Evolutionary conservation across 2,113 vertebrate species (phyloP), one percentile per base, ranked within the genome.

Genomic region (Terrapene triunguis): DNA sequence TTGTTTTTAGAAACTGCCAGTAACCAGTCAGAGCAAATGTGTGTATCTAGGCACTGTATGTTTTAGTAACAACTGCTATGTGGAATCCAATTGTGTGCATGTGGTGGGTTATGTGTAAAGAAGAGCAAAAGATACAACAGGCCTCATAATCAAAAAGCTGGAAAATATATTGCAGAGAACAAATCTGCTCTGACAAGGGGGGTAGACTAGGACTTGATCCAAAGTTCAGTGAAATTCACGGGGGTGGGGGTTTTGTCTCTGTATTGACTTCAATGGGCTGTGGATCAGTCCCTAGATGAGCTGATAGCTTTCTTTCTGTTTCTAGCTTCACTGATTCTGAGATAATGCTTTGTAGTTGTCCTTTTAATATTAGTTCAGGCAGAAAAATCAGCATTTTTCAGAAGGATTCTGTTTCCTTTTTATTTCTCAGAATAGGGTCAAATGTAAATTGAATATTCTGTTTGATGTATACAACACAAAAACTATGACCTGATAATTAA

Each of bases 391-490:
- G 48, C 21, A 76, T n/a, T 80, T 88, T 80, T 19, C 17, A 83
- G 24, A 88, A 82, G 47, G 3, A 84, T 92, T 89, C 92, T 93
- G 79, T 95, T 95, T 94, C 2, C 0, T 89, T 5, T 21, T 93
- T 94, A 72, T 94, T 91, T 90, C 42, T 25, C 69, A 95, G n/a
- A 95, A 93, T 9, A 62, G 8, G 42, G 53, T 92, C 87, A 94
- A 89, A 95, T 91, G 76, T 80, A 94, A 95, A 95, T 90, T 94
- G 82, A 96, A 94, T 93, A 95, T 97, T 96, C 95, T 88, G 50
- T 96, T 95, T 94, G 95, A 97, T 92, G 72, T 88, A 44, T 87
- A 74, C 21, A 85, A 92, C 85, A 87, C 54, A 82, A 84, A 95
- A 84, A 48, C 86, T 5, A 0, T 89, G 91, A 95, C 90, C 90